A percentile compares a stretch with the other conserved stretches of the same genome.
Evolutionary conservation across 2,113 vertebrate genomes (phyloP).

Genomic region (Myotis lucifugus): DNA sequence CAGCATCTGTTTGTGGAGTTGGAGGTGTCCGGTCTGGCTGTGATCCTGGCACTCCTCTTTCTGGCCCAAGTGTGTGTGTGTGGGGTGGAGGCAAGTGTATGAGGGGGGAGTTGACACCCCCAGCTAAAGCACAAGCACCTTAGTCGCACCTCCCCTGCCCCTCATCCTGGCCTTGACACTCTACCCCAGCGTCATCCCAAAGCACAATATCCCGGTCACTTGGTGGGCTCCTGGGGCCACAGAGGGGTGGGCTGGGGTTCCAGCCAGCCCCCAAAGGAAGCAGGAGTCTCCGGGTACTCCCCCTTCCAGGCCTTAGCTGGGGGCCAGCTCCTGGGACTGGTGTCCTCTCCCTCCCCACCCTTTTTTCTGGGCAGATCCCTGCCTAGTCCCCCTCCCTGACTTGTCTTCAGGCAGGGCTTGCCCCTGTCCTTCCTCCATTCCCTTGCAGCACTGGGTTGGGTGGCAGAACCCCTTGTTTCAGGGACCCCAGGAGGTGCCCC

Average conservation of each 20-base stretch:
- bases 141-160: constrained; percentile 56
- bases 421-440: not conserved
- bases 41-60: not conserved
- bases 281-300: not conserved
- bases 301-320: constrained; percentile 60
- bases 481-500: constrained; percentile 58
- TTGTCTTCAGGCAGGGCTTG: not conserved
- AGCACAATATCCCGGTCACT: constrained; percentile 75
- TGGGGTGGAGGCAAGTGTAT: not conserved
- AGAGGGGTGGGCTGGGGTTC: not conserved
- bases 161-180: not conserved
- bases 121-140: constrained; percentile 80
- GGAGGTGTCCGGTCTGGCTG: not conserved
- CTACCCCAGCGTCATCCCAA: constrained; percentile 68
- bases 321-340: constrained; percentile 52
- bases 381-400: not conserved
- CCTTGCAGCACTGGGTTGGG: constrained; percentile 16
- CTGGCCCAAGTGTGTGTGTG: not conserved
- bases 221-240: constrained; percentile 49
- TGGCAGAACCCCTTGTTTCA: constrained; percentile 37
- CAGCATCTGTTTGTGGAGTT: not conserved
- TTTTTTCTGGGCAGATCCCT: constrained; percentile 20
- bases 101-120: constrained; percentile 53
- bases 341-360: constrained; percentile 34
- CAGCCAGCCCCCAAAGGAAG: constrained; percentile 1